Conservation (phyloP, 64 coral and sea anemone genomes). For the Stichodactyla helianthus region DNA sequence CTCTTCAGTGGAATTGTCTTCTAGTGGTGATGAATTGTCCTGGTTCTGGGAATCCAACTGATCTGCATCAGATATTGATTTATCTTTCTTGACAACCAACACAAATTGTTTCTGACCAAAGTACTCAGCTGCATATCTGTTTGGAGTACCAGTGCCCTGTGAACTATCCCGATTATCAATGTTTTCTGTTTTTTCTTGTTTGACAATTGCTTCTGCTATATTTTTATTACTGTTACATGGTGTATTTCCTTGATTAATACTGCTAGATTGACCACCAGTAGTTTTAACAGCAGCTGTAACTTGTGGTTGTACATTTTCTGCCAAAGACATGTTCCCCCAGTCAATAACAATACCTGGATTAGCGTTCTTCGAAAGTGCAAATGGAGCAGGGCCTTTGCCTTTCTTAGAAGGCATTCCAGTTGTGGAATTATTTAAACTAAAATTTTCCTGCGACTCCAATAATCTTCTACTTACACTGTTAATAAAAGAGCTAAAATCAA, state of each 20-base stretch:
- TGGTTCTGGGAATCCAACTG: background rate
- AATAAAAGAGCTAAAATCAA: background rate
- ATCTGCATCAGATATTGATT: background rate
- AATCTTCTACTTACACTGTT: background rate
- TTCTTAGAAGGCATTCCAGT: background rate
- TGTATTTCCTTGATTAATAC: background rate
- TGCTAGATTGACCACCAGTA: background rate
- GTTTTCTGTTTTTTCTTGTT: background rate
- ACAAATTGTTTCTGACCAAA: background rate
- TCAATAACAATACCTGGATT: background rate
- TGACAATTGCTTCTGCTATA: background rate
- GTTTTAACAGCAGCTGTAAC: background rate
- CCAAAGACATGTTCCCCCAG: background rate
- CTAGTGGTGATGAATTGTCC: background rate
- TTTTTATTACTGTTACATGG: background rate
- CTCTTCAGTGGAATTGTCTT: background rate
- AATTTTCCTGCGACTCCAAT: background rate
- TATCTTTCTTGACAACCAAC: background rate
- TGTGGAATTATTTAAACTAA: background rate
- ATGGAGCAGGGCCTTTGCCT: background rate
- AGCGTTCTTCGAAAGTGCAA: background rate
- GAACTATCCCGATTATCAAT: background rate
- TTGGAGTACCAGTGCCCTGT: too few species aligned
- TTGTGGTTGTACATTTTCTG: background rate
- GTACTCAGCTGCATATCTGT: background rate